Evolutionary conservation across 2,113 vertebrate genomes (phyloP), one percentile per base, ranked within the genome.

Genomic region (Sphaerodactylus townsendi): DNA sequence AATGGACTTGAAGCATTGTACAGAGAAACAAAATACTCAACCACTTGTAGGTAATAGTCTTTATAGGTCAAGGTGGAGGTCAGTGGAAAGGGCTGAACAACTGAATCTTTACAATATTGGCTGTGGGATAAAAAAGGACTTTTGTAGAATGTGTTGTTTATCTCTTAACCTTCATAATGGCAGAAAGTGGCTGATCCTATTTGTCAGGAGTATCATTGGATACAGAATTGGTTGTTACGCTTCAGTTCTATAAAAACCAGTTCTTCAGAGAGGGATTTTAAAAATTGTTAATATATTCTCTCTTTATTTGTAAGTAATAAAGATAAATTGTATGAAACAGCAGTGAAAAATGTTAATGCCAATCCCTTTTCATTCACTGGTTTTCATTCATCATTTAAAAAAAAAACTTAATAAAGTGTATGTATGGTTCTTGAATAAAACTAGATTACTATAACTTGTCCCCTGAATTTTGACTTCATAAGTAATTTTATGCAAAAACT

Each of bases 241-340:
- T 92, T 93, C 90, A 92, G 84, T 87, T 93, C 64, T 87, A 85
- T 86, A 91, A 93, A 93, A 92, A 89, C 90, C 90, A 69, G n/a
- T 89, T 85, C 75, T 83, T 77, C 46, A 69, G 88, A 82, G 83
- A 80, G 78, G 91, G 73, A 82, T 88, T 89, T 81, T 84, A 0
- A 4, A 82, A 88, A 88, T 48, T 37, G 48, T 35, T 0, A 44
- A 82, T 87, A 73, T 25, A 56, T 69, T 48, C 56, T 46, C 41
- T 73, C 84, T 90, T 92, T 64, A 86, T 46, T 85, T 74, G 17
- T 91, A 82, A 79, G 68, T 72, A 86, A 70, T 21, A 86, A 30
- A 70, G 87, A 68, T 7, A 87, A 64, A 77, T 83, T 71, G 77
- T 30, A 21, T 86, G 81, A 37, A 75, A 37, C 23, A 87, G 74